A percentile compares a stretch with the other conserved stretches of the same genome.
phyloP scores from a whole-genome alignment of 2,888 invertebrate genomes.

The Brenthis hecate region DNA sequence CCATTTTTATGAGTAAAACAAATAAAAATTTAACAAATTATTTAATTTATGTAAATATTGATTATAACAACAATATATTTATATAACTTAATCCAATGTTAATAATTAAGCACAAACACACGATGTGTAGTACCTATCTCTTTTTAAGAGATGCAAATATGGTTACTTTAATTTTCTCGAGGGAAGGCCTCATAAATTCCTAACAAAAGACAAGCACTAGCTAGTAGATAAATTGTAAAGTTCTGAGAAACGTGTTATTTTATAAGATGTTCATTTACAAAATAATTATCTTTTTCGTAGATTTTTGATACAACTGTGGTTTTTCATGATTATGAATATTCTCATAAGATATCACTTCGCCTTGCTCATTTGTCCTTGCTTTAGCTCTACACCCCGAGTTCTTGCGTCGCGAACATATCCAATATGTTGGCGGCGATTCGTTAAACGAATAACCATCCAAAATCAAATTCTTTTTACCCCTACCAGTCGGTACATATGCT shows the following conservation, averaged over 20 bases:
- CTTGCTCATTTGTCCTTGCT: slow-evolving; percentile 62
- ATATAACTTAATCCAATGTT: too few relatives aligned
- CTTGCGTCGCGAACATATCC: slow-evolving; percentile 60
- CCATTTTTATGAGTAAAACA: too few relatives aligned
- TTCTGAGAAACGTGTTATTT: background rate
- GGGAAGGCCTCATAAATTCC: too few relatives aligned
- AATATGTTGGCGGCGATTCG: slow-evolving; percentile 51
- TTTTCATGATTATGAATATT: slow-evolving; percentile 63
- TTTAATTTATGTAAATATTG: too few relatives aligned
- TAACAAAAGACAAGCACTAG: too few relatives aligned
- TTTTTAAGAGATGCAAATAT: too few relatives aligned
- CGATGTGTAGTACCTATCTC: too few relatives aligned
- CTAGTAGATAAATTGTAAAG: too few relatives aligned
- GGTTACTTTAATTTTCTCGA: too few relatives aligned
- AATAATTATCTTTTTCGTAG: slow-evolving; percentile 51
- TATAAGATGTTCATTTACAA: slow-evolving; percentile 14
- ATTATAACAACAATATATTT: too few relatives aligned
- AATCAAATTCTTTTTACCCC: slow-evolving; percentile 60
- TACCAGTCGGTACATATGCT: slow-evolving; percentile 63
- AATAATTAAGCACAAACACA: too few relatives aligned
- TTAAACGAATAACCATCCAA: slow-evolving; percentile 62
- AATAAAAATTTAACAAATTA: too few relatives aligned
- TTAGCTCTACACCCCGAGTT: slow-evolving; percentile 51
- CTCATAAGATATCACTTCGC: slow-evolving; percentile 55
- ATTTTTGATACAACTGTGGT: slow-evolving; percentile 61